Conservation (phyloP, 2,113 vertebrate genomes). For the Columba livia region DNA sequence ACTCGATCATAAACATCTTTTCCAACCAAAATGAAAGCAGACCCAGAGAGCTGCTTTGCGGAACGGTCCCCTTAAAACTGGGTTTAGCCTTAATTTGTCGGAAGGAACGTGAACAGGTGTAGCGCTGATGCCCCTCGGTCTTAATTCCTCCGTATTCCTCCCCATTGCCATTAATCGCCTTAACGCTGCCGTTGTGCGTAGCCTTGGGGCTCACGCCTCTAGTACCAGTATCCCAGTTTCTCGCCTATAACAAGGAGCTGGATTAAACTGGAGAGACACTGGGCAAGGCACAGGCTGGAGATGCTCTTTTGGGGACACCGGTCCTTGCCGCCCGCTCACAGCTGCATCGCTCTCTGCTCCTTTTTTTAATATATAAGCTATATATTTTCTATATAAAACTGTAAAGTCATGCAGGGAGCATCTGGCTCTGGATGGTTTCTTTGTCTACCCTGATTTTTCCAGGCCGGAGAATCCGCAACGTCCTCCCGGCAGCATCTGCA, state of each 20-base stretch:
- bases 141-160: fast-evolving
- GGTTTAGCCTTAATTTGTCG: not conserved
- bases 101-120: fast-evolving
- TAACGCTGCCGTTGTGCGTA: fast-evolving
- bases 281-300: not conserved
- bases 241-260: not conserved
- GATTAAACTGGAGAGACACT: not conserved
- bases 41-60: too few relatives aligned
- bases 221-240: fast-evolving
- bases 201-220: not conserved
- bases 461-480: not conserved
- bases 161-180: fast-evolving
- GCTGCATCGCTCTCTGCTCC: too few relatives aligned
- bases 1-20: too few relatives aligned
- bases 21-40: too few relatives aligned
- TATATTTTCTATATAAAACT: too few relatives aligned
- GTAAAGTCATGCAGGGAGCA: fast-evolving
- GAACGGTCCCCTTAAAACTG: too few relatives aligned
- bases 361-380: too few relatives aligned
- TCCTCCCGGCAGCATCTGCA: not conserved
- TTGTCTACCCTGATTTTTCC: not conserved
- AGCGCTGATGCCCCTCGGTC: too few relatives aligned
- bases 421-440: not conserved
- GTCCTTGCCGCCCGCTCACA: too few relatives aligned
- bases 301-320: too few relatives aligned